Conservation (phyloP, 2,797 vertebrate species). For the Crocidura indochinensis region DNA sequence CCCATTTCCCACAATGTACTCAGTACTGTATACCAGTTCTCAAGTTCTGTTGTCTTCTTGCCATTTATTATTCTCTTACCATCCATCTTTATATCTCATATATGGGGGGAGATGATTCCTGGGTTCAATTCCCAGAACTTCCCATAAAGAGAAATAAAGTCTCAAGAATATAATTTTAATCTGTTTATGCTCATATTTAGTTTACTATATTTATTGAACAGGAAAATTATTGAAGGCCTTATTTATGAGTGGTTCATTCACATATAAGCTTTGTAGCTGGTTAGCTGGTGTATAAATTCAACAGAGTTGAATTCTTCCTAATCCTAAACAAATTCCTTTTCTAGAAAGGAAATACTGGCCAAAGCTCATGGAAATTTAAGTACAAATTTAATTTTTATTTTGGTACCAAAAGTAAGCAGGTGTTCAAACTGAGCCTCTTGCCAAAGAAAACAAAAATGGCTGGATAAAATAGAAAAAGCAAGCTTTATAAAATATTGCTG, state of each 20-base stretch:
- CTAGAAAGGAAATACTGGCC: background rate
- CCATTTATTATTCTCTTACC: no score
- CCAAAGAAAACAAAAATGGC: conserved; percentile 38
- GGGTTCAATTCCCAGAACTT: no score
- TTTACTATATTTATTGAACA: background rate
- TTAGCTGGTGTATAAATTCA: background rate
- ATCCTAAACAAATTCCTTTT: conserved; percentile 12
- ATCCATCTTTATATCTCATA: no score
- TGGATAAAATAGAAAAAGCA: conserved; percentile 16
- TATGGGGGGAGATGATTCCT: no score
- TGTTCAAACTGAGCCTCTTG: conserved; percentile 36
- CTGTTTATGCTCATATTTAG: conserved; percentile 24
- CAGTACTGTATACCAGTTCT: no score
- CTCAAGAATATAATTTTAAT: no score
- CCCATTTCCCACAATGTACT: no score
- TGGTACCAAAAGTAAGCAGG: background rate
- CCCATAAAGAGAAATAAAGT: no score
- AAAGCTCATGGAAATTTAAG: conserved; percentile 31
- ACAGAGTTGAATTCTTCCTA: conserved; percentile 25
- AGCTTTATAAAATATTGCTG: background rate
- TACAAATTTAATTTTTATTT: conserved; percentile 33
- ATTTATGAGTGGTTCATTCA: background rate
- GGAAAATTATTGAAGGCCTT: conserved; percentile 3
- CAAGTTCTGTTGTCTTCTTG: no score
- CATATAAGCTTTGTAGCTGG: background rate